phyloP scores from a whole-genome alignment of 2,797 vertebrate species.

The Diplodus sargus region DNA sequence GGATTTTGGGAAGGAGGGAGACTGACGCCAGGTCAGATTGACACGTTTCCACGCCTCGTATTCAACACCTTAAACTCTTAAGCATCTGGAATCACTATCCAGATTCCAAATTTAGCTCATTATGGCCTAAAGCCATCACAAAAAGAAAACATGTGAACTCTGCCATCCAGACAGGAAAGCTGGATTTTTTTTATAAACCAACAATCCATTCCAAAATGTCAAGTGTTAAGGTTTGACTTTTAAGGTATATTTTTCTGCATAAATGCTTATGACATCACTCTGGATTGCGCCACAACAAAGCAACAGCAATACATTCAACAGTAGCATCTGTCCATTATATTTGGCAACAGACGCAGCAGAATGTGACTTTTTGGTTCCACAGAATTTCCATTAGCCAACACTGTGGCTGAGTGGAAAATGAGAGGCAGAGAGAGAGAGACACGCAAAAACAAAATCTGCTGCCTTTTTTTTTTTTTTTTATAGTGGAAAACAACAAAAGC shows the following conservation, averaged over 20 bases:
- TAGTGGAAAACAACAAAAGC: conserved; percentile 70
- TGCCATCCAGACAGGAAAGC: conserved; percentile 38
- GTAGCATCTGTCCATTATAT: conserved; percentile 51
- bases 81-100: conserved; percentile 58
- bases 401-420: conserved; percentile 45
- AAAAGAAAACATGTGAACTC: conserved; percentile 34
- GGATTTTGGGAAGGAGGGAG: conserved; percentile 40
- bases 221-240: neutral
- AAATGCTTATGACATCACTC: conserved; percentile 37
- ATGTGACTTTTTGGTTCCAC: conserved; percentile 43
- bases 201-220: conserved; percentile 7
- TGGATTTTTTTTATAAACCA: conserved; percentile 32
- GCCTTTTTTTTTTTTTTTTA: conserved; percentile 41
- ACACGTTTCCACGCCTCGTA: conserved; percentile 53
- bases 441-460: conserved; percentile 45
- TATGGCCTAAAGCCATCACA: conserved; percentile 44
- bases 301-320: conserved; percentile 32
- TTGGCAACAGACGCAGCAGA: conserved; percentile 37
- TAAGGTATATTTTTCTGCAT: conserved; percentile 10
- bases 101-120: conserved; percentile 46
- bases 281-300: conserved; percentile 10
- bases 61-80: conserved; percentile 36
- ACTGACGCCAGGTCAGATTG: conserved; percentile 49
- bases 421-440: conserved; percentile 35
- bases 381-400: conserved; percentile 56